Base-by-base conservation (phyloP, 2,888 invertebrate species). In the Nomada ruficornis region DNA sequence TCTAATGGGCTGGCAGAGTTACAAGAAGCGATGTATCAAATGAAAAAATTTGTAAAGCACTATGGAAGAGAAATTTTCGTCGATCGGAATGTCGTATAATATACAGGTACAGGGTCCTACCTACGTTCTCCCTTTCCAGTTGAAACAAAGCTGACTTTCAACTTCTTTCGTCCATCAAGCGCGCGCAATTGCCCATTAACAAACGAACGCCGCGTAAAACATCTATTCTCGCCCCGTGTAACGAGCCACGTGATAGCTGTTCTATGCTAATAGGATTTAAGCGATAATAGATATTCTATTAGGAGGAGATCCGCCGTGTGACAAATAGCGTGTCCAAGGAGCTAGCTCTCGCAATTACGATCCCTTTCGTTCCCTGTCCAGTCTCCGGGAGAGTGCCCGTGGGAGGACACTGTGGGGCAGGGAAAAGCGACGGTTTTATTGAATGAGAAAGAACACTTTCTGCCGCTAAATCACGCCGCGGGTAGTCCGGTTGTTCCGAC, bases 401-500 rank as follows among this genome's bases (percentile, higher is more conserved):
- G 73, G 76, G 52, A 77, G 84, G 83, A 83, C 78, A 65, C 55
- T 29, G 50, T 29, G 59, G 18, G 50, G n/a, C 47, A 71, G 72
- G 83, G 76, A 70, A 76, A 84, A 78, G 70, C 87, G 89, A 89
- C 80, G 87, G 90, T 90, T 90, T 91, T 88, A 91, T 91, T 89
- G 91, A 90, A 91, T 88, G 88, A 89, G 88, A 90, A 89, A 83
- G 87, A 88, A 88, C 82, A 81, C 86, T 87, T 87, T 88, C 88
- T 85, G 91, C 69, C 80, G 85, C 82, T 91, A 91, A 91, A 91
- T 91, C 91, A 91, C 91, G 79, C 91, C 71, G 86, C 87, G 91
- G 91, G 91, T 89, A 90, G 91, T 89, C 90, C 84, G 82, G 77
- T 86, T 86, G 85, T 86, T 84, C 89, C 90, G 90, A 88, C 88